Conservation (phyloP, 1,140 invertebrate species). For the Arion vulgaris region DNA sequence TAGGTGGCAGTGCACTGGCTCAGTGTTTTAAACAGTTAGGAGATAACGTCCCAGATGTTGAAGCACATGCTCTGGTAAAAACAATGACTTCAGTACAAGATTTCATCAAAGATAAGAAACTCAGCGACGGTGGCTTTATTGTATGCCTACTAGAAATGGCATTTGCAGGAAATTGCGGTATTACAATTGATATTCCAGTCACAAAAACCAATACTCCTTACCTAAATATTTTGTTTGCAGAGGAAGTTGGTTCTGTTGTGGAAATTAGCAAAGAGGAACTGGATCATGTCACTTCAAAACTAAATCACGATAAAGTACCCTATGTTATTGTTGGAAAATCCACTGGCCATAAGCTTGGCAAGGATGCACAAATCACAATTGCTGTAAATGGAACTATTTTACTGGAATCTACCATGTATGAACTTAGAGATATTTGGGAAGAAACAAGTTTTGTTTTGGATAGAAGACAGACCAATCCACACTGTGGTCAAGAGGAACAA, state of each 20-base stretch:
- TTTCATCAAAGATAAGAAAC: conserved; percentile 89
- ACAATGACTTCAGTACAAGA: conserved; percentile 89
- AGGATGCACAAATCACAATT: conserved; percentile 70
- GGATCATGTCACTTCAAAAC: conserved; percentile 78
- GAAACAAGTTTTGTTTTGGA: conserved; percentile 95
- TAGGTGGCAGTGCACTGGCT: conserved; percentile 93
- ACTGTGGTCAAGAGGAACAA: conserved; percentile 85
- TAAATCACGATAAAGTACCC: conserved; percentile 77
- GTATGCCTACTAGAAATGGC: conserved; percentile 95
- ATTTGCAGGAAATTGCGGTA: conserved; percentile 89
- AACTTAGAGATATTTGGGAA: conserved; percentile 90
- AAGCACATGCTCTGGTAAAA: conserved; percentile 80
- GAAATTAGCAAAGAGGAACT: conserved; percentile 80
- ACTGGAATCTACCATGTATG: conserved; percentile 79
- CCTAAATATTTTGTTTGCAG: conserved; percentile 85
- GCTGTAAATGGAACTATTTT: conserved; percentile 77
- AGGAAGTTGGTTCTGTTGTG: conserved; percentile 93
- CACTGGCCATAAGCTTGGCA: not conserved
- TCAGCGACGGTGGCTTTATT: conserved; percentile 95
- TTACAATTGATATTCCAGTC: conserved; percentile 78
- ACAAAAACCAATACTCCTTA: not conserved
- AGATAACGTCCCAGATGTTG: conserved; percentile 84
- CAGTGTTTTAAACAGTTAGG: conserved; percentile 92
- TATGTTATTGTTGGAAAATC: conserved; percentile 81
- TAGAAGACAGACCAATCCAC: conserved; percentile 83